A percentile compares a stretch with the other conserved stretches of the same genome.
Evolutionary conservation across 1,140 invertebrate genomes (phyloP).

Genomic region (Schmidtea mediterranea): DNA sequence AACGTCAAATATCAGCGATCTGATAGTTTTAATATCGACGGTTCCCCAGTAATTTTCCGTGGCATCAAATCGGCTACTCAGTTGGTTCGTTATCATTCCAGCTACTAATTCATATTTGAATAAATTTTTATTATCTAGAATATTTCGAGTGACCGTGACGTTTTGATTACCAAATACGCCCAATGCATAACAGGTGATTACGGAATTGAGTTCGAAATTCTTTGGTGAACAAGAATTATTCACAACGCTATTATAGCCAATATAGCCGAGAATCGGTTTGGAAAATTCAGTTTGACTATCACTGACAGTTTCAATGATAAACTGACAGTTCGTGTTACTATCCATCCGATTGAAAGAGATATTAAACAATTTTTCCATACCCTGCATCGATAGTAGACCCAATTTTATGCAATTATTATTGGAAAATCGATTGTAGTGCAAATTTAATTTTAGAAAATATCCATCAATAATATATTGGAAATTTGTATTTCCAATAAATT

Average conservation of each 20-base stretch:
- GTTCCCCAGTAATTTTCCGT: conserved; percentile 81
- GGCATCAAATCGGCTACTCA: conserved; percentile 59
- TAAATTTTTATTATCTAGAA: conserved; percentile 52
- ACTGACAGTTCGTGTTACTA: conserved; percentile 46
- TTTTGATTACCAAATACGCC: conserved; percentile 77
- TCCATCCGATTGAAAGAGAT: conserved; percentile 44
- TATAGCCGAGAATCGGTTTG: conserved; percentile 47
- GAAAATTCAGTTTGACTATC: conserved; percentile 75
- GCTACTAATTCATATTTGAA: conserved; percentile 63
- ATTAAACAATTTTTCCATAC: conserved; percentile 81
- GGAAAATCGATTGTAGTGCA: conserved; percentile 53
- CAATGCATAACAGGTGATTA: conserved; percentile 48
- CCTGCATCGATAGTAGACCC: conserved; percentile 55
- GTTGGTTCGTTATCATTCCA: conserved; percentile 37
- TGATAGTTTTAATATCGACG: conserved; percentile 38
- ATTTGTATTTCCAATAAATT: conserved; percentile 6
- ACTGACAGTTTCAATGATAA: conserved; percentile 57
- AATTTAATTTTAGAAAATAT: conserved; percentile 48
- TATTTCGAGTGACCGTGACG: conserved; percentile 59
- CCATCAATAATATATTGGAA: conserved; percentile 34
- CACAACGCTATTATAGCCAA: conserved; percentile 47
- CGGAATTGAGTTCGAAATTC: conserved; percentile 9
- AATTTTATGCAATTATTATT: conserved; percentile 46
- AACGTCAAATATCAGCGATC: conserved; percentile 76
- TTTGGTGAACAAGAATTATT: conserved; percentile 33